Base-by-base conservation (phyloP, 1,140 invertebrate species). In the Trypoxylus dichotomus region DNA sequence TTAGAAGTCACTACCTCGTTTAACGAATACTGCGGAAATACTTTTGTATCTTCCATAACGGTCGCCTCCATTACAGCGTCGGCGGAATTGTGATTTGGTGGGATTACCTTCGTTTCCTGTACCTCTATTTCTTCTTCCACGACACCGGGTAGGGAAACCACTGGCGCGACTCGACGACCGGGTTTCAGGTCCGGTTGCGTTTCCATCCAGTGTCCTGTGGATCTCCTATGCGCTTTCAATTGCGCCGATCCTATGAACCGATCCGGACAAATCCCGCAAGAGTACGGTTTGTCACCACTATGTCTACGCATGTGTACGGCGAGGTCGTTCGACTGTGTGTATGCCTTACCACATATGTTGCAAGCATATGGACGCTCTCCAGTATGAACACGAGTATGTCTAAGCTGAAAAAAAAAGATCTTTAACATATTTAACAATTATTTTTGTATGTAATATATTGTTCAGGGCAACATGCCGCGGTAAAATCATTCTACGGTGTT, bases 321-420 rank as follows among this genome's bases (percentile, higher is more conserved):
- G n/a, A 87, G 79, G 83, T 87, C 87, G 77, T 87, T 87, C 1
- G 86, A 87, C 80, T 87, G 87, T 1, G 87, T 86, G 77, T 87
- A 87, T 2, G 85, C 84, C 13, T 86, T 81, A 15, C 85, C 83
- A 73, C 87, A 87, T 27, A 86, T 82, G 47, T 86, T 85, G 74
- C 89, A 90, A 21, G 83, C 79, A 77, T 86, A 89, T 0, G 86
- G 87, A 32, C 85, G 86, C 82, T 89, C 88, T 19, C 86, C 89
- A 84, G 87, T 84, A 77, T 86, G 85, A 2, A 86, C 85, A 68
- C 85, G 77, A 24, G 84, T 86, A 78, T 86, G 85, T 37, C 85
- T 73, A 27, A 86, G 77, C 85, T 86, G 74, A 68, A 83, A 78
- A 74, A 77, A 54, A 15, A 19, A 2, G 19, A n/a, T 37, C n/a